These are phyloP conservation scores for Drosophila rubida DNA, from an alignment of 2,888 invertebrate genomes.

Conservation along the genomic window DNA sequence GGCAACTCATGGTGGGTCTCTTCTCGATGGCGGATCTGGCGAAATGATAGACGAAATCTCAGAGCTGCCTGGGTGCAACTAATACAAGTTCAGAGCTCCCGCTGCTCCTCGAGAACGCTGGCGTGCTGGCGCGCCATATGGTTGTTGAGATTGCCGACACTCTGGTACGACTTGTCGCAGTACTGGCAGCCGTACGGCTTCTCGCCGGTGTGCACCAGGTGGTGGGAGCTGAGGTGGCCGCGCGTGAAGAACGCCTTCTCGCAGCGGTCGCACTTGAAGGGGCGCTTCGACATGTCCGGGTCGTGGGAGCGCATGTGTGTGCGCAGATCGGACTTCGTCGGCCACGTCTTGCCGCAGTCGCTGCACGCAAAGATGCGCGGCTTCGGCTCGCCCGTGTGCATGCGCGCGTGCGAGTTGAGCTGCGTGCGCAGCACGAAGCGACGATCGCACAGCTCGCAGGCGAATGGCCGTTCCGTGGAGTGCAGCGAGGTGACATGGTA, in stretches of 20 bases:
- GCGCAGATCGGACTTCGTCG: conserved; percentile 79
- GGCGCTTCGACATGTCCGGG: conserved; percentile 70
- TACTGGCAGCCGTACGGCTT: conserved; percentile 78
- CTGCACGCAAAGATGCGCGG: conserved; percentile 74
- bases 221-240: conserved; percentile 78
- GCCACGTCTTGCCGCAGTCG: conserved; percentile 78
- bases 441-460: conserved; percentile 68
- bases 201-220: conserved; percentile 82
- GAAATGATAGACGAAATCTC: too few species aligned
- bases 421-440: conserved; percentile 79
- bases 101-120: conserved; percentile 49
- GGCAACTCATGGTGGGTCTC: too few species aligned
- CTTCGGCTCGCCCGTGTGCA: conserved; percentile 77
- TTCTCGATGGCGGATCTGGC: too few species aligned
- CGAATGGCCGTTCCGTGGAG: conserved; percentile 74
- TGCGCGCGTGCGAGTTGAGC: conserved; percentile 74
- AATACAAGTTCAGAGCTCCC: conserved; percentile 25
- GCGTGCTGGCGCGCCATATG: conserved; percentile 71
- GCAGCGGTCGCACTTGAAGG: conserved; percentile 75
- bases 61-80: neutral
- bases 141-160: conserved; percentile 80
- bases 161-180: conserved; percentile 77
- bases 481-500: conserved; percentile 79
- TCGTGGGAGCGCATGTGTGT: conserved; percentile 81
- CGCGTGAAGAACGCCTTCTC: conserved; percentile 78